These are phyloP conservation scores for Agelastica alni DNA, from an alignment of 2,888 invertebrate species.

Conservation along the genomic window DNA sequence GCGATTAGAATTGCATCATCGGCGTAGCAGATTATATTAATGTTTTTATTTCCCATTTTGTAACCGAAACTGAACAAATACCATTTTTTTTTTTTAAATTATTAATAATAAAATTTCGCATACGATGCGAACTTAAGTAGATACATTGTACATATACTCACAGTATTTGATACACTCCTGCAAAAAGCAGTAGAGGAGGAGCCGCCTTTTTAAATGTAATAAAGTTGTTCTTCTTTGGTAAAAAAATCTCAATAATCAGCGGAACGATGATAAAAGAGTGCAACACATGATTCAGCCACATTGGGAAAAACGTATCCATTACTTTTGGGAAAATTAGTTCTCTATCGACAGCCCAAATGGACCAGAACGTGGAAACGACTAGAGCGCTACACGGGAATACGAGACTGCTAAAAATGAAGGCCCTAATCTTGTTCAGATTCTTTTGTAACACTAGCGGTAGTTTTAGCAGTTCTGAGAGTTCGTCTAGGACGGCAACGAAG, in stretches of 20 bases:
- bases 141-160: conserved; percentile 30
- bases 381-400: conserved; percentile 55
- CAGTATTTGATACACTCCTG: conserved; percentile 34
- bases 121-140: not conserved
- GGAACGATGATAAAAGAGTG: conserved; percentile 62
- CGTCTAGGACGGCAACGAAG: conserved; percentile 35
- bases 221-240: conserved; percentile 40
- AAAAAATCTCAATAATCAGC: conserved; percentile 57
- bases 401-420: conserved; percentile 36
- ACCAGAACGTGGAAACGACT: conserved; percentile 62
- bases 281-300: conserved; percentile 65
- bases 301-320: conserved; percentile 60
- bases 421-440: conserved; percentile 29
- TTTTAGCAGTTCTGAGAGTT: conserved; percentile 28
- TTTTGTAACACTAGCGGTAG: conserved; percentile 24
- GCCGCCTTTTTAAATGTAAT: conserved; percentile 25
- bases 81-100: too few species aligned
- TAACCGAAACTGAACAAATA: too few species aligned
- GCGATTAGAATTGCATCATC: too few species aligned
- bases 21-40: too few species aligned
- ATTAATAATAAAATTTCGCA: not conserved
- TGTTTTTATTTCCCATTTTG: too few species aligned
- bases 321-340: conserved; percentile 62
- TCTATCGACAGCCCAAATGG: conserved; percentile 60
- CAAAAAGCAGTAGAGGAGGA: conserved; percentile 23